Evolutionary conservation across 2,888 invertebrate genomes (phyloP).

Genomic region (Leptinotarsa peninsularis): DNA sequence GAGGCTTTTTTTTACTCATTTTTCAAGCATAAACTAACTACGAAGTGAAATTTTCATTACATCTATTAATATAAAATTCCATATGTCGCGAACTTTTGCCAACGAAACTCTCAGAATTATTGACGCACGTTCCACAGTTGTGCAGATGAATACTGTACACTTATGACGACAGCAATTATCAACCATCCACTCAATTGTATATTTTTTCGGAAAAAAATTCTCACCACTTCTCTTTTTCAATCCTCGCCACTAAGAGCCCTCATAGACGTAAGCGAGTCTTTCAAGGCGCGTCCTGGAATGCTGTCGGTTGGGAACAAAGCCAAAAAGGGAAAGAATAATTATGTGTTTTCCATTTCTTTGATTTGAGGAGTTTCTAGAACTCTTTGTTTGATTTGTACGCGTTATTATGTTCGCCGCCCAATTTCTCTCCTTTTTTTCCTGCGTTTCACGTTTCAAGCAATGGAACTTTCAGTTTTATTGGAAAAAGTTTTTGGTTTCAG

Average conservation of each 20-base stretch:
- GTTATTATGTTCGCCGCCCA: slow-evolving; percentile 9
- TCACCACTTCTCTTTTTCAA: not conserved
- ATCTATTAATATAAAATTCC: too few relatives aligned
- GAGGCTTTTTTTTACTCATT: too few relatives aligned
- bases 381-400: slow-evolving; percentile 21
- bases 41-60: too few relatives aligned
- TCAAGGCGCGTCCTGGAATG: not conserved
- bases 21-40: too few relatives aligned
- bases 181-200: too few relatives aligned
- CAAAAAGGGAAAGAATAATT: slow-evolving; percentile 7
- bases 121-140: too few relatives aligned
- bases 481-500: not conserved
- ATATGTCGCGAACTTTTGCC: too few relatives aligned
- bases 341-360: slow-evolving; percentile 11
- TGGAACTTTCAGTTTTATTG: not conserved
- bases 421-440: not conserved
- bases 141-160: too few relatives aligned
- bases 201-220: not conserved
- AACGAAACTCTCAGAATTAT: too few relatives aligned
- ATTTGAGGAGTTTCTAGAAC: slow-evolving; percentile 14
- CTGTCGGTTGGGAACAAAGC: not conserved
- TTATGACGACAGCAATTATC: too few relatives aligned
- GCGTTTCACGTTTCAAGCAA: not conserved
- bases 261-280: not conserved
- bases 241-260: not conserved